These are phyloP conservation scores for Zeuzera pyrina DNA, from an alignment of 2,888 invertebrate species.

Conservation along the genomic window DNA sequence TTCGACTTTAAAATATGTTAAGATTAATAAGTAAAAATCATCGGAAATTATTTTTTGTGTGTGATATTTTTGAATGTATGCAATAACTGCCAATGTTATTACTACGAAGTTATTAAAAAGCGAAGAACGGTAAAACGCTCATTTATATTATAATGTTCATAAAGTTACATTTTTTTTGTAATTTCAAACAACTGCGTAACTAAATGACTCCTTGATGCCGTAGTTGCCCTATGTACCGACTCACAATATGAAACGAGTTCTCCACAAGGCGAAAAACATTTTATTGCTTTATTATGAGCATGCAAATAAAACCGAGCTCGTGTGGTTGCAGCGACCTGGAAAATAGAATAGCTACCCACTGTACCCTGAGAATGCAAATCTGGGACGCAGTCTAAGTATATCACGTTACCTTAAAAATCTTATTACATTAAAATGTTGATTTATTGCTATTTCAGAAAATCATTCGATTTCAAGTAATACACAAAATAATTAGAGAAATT, in stretches of 20 bases:
- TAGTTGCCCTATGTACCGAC: constrained; percentile 14
- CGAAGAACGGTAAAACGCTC: no score
- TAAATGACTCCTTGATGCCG: constrained; percentile 9
- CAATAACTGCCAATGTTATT: no score
- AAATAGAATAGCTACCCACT: constrained; percentile 33
- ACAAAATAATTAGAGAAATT: no score
- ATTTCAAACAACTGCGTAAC: constrained; percentile 2
- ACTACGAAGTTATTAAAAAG: no score
- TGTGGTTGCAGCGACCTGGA: constrained; percentile 35
- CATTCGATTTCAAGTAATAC: background rate
- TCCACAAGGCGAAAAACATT: constrained; percentile 26
- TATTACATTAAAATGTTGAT: background rate
- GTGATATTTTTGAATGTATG: no score
- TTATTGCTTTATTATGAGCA: constrained; percentile 41
- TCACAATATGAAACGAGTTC: constrained; percentile 25
- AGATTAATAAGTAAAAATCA: no score
- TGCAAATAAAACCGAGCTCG: constrained; percentile 36
- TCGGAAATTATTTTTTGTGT: no score
- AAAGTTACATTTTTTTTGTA: constrained; percentile 4
- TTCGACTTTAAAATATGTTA: no score
- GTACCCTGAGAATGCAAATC: constrained; percentile 36
- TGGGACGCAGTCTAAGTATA: constrained; percentile 40
- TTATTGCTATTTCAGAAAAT: background rate
- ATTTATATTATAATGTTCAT: no score
- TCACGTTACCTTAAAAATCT: constrained; percentile 20